Conservation (phyloP, 2,113 vertebrate genomes). For the Mus spicilegus region DNA sequence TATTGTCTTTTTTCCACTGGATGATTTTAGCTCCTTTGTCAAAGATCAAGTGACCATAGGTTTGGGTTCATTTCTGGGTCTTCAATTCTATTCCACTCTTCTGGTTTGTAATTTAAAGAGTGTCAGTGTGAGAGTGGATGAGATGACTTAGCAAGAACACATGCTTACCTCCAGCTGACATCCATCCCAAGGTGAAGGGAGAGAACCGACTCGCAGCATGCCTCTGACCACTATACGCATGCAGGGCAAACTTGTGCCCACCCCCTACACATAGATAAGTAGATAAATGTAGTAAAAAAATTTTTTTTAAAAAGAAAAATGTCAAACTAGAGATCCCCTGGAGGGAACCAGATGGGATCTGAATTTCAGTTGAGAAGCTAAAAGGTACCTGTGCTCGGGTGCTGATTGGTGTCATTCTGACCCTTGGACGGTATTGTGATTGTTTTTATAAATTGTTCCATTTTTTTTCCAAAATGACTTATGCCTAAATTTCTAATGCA, state of each 20-base stretch:
- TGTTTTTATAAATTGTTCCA: neutral
- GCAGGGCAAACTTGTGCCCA: neutral
- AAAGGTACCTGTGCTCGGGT: neutral
- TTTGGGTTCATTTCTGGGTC: too few relatives aligned
- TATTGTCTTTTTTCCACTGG: too few relatives aligned
- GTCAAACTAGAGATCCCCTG: neutral
- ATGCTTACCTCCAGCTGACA: neutral
- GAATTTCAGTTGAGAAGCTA: neutral
- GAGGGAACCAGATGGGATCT: neutral
- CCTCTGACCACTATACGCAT: neutral
- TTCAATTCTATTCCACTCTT: too few relatives aligned
- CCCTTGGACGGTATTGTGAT: neutral
- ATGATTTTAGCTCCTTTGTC: too few relatives aligned
- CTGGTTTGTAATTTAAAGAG: conserved; percentile 29
- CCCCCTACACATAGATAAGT: neutral
- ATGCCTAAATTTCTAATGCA: neutral
- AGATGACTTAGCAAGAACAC: neutral
- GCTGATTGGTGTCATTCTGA: neutral
- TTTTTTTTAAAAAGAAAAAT: neutral
- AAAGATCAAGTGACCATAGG: too few relatives aligned
- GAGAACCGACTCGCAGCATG: neutral
- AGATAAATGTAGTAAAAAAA: neutral
- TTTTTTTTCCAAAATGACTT: neutral
- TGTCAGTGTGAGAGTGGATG: neutral
- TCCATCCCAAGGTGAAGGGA: neutral